A percentile compares a stretch with the other conserved stretches of the same genome.
phyloP scores from a whole-genome alignment of 2,888 invertebrate genomes.

The Dorcus hopei region DNA sequence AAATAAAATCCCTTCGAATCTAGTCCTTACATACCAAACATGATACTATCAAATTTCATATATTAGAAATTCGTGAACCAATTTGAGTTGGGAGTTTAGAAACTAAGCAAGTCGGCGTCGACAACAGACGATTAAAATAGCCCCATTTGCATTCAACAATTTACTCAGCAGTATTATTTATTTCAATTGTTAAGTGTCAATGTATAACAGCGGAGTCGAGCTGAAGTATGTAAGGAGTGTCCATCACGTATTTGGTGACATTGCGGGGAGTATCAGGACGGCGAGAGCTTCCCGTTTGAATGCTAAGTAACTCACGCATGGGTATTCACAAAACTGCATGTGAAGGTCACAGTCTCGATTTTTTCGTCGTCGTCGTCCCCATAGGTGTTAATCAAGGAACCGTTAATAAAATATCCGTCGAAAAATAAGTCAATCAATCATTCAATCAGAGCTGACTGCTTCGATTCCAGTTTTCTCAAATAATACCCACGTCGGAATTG shows the following conservation, averaged over 20 bases:
- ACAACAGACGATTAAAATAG: conserved; percentile 7
- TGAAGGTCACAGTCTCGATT: conserved; percentile 24
- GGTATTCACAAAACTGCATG: conserved; percentile 33
- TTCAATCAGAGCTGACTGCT: too few relatives aligned
- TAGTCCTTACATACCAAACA: too few relatives aligned
- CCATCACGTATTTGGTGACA: conserved; percentile 51
- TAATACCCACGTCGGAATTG: too few relatives aligned
- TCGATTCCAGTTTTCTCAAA: too few relatives aligned
- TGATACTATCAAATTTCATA: too few relatives aligned
- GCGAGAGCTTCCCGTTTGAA: conserved; percentile 39
- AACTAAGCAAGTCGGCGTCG: too few relatives aligned
- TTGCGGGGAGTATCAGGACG: conserved; percentile 48
- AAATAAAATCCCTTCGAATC: too few relatives aligned
- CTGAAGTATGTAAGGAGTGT: conserved; percentile 45
- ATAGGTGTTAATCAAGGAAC: background rate
- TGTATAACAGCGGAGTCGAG: conserved; percentile 13
- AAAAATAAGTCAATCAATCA: too few relatives aligned
- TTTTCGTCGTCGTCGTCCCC: conserved; percentile 1
- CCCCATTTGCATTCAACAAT: conserved; percentile 17
- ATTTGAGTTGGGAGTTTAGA: too few relatives aligned
- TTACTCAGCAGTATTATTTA: conserved; percentile 7
- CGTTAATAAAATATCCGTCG: background rate
- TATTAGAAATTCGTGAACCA: too few relatives aligned
- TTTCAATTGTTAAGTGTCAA: conserved; percentile 12
- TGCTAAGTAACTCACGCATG: conserved; percentile 40